Evolutionary conservation across 2,113 vertebrate genomes (phyloP).

Genomic region (Gavia stellata): DNA sequence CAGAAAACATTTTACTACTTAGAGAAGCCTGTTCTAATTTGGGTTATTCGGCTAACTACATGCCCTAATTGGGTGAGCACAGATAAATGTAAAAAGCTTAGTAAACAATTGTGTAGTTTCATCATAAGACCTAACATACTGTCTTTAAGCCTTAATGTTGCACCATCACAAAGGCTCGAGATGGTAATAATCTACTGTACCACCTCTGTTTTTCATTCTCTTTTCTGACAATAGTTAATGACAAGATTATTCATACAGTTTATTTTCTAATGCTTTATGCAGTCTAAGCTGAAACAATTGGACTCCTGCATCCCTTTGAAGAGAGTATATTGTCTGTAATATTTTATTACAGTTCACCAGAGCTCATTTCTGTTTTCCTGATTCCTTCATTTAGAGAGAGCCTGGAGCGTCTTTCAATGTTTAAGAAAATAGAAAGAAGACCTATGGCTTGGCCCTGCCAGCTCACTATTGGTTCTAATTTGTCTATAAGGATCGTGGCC

Average conservation of each 20-base stretch:
- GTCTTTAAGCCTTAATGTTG: not conserved
- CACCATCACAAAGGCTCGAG: not conserved
- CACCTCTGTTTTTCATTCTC: not conserved
- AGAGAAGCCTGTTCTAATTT: not conserved
- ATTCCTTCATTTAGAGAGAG: slow-evolving; percentile 77
- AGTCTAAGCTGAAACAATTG: not conserved
- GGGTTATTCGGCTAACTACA: not conserved
- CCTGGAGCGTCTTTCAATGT: slow-evolving; percentile 83
- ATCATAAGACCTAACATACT: not conserved
- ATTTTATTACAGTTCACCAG: not conserved
- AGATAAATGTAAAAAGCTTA: not conserved
- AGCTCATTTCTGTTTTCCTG: not conserved
- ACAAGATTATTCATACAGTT: not conserved
- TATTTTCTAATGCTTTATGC: not conserved
- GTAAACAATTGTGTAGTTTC: not conserved
- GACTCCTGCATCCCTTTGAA: not conserved
- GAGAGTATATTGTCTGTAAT: not conserved
- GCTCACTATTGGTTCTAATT: slow-evolving; percentile 87
- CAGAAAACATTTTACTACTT: not conserved
- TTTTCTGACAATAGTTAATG: not conserved
- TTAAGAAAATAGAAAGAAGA: slow-evolving; percentile 82
- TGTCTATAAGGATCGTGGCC: slow-evolving; percentile 88
- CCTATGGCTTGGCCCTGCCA: slow-evolving; percentile 85
- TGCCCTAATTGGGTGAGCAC: not conserved
- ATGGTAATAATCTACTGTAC: not conserved